Evolutionary conservation across 2,888 invertebrate genomes (phyloP), one percentile per base, ranked within the genome.

Genomic region (Stenotaenia linearis): DNA sequence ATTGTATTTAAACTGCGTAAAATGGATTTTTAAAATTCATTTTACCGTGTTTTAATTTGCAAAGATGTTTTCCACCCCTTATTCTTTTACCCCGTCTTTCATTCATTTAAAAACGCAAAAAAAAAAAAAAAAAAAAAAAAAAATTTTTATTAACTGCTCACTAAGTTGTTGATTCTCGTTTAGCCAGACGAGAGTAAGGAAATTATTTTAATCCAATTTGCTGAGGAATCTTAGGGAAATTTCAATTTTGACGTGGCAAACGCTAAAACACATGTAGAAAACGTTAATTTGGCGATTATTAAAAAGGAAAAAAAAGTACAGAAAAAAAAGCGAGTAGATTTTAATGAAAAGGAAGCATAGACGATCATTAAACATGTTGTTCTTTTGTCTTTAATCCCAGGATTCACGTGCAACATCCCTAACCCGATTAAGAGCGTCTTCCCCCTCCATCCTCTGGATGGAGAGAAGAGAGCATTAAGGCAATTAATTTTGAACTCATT

Each of bases 401-500:
- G 28, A 69, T 69, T 69, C 25, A 23, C 69, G 69, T 69, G 69
- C 69, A 69, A 69, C 77, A 37, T 75, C 77, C 23, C 18, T 77
- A 77, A 77, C 77, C 77, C 77, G 77, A 77, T 77, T 77, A n/a
- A 77, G 23, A 40, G 37, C 77, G 1, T n/a, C 23, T 45, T 77
- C 69, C 25, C 9, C 69, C 69, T 69, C 69, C 69, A 25, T 28
- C 69, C 50, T 50, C 50, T 50, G 75, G 61, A 28, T 61, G 78
- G 61, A 78, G 78, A 78, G 30, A 25, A 30, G 61, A 78, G 78
- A 78, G 56, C 78, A 78, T 78, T 78, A 78, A 56, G 61, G 78
- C 78, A 78, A 78, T 78, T 78, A 78, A 78, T 78, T 78, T 78
- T 56, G 78, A 78, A 56, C 78, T 78, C 78, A 78, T 78, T 78